These are phyloP conservation scores for Coecobrya sp. DNA, from an alignment of 2,888 invertebrate species.

Conservation along the genomic window DNA sequence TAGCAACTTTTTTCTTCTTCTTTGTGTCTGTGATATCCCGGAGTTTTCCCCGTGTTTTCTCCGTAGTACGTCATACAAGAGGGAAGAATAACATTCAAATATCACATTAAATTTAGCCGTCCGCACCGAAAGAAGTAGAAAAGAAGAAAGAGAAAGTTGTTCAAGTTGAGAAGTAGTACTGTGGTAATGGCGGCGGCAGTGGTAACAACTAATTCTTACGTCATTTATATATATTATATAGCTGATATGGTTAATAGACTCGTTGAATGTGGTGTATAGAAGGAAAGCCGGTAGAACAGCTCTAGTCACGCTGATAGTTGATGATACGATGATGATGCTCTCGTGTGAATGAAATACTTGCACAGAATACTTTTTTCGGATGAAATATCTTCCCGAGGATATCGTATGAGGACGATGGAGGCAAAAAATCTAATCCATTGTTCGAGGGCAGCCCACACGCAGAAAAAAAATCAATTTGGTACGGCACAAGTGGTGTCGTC, in stretches of 20 bases:
- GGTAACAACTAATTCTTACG: background rate
- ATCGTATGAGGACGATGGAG: background rate
- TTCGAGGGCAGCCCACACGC: background rate
- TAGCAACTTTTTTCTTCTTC: constrained; percentile 3
- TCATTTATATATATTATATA: too few relatives aligned
- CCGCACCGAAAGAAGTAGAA: background rate
- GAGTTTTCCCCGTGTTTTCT: background rate
- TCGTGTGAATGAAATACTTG: background rate
- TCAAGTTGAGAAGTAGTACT: background rate
- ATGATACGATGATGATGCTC: background rate
- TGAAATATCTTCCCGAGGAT: background rate
- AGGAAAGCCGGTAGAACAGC: too few relatives aligned
- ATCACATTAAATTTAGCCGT: constrained; percentile 14
- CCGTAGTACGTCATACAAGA: background rate
- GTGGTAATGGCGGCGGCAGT: background rate
- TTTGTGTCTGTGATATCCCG: background rate
- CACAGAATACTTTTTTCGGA: background rate
- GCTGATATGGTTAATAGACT: too few relatives aligned
- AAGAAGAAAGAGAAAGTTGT: background rate
- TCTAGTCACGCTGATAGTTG: background rate
- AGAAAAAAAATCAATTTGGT: background rate
- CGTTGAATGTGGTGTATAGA: too few relatives aligned
- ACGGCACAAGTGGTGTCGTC: background rate
- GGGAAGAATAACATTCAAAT: background rate
- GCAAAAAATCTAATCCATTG: background rate